These are phyloP conservation scores for Pachymerium ferrugineum DNA, from an alignment of 2,888 invertebrate species.

Conservation along the genomic window DNA sequence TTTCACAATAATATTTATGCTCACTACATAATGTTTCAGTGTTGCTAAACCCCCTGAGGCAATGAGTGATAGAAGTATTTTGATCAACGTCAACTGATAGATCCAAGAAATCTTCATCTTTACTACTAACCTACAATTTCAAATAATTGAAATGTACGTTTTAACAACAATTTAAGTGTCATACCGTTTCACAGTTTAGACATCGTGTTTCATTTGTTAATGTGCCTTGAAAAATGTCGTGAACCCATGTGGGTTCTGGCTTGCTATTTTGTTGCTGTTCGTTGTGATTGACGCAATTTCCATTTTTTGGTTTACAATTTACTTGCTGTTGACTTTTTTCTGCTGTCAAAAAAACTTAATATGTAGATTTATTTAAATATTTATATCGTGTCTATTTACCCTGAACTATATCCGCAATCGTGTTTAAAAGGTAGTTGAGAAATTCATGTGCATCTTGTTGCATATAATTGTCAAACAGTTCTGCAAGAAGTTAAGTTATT, in stretches of 20 bases:
- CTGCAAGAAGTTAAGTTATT: conserved; percentile 53
- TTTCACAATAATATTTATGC: conserved; percentile 99
- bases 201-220: conserved; percentile 98
- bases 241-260: conserved; percentile 95
- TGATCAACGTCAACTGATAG: conserved; percentile 98
- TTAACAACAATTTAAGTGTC: conserved; percentile 37
- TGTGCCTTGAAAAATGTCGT: conserved; percentile 99
- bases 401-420: conserved; percentile 94
- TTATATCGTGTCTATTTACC: conserved; percentile 52
- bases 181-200: conserved; percentile 97
- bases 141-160: neutral
- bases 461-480: conserved; percentile 99
- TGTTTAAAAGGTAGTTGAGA: conserved; percentile 96
- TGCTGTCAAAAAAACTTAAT: conserved; percentile 26
- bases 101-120: conserved; percentile 98
- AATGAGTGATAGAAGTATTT: conserved; percentile 98
- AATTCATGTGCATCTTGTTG: conserved; percentile 99
- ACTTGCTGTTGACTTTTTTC: conserved; percentile 35
- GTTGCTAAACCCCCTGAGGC: conserved; percentile 94
- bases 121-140: conserved; percentile 68
- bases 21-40: conserved; percentile 98
- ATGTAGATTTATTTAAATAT: conserved; percentile 28
- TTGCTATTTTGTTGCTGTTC: conserved; percentile 44
- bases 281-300: conserved; percentile 16
- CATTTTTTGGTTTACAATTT: conserved; percentile 35